Evolutionary conservation across 2,888 invertebrate species (phyloP).

Genomic region (Noctua comes): DNA sequence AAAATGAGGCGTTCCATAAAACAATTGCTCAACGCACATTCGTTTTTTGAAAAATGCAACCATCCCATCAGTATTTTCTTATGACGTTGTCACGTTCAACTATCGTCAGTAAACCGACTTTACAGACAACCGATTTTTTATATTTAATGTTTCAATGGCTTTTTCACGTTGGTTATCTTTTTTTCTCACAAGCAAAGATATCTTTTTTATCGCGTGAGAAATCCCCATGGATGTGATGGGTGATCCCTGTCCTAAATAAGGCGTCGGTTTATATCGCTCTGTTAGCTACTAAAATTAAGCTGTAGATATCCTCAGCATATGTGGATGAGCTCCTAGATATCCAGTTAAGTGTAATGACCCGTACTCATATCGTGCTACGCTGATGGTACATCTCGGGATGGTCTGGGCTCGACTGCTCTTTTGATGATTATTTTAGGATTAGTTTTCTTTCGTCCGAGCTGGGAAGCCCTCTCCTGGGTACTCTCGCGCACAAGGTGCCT

Average conservation of each 20-base stretch:
- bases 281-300: neutral
- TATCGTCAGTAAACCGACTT: too few species aligned
- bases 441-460: too few species aligned
- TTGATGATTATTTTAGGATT: neutral
- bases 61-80: too few species aligned
- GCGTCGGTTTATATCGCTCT: neutral
- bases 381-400: neutral
- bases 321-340: neutral
- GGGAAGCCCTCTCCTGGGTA: neutral
- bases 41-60: too few species aligned
- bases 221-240: slow-evolving; percentile 1
- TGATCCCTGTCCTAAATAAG: neutral
- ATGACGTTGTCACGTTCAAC: too few species aligned
- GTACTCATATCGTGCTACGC: neutral
- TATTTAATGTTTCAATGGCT: neutral
- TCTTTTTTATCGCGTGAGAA: neutral
- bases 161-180: neutral
- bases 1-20: too few species aligned
- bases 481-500: too few species aligned
- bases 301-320: neutral
- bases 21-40: too few species aligned
- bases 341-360: neutral
- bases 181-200: neutral
- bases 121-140: too few species aligned
- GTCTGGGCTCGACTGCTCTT: neutral